Evolutionary conservation across 2,113 vertebrate species (phyloP), one percentile per base, ranked within the genome.

Genomic region (Boleophthalmus pectinirostris): DNA sequence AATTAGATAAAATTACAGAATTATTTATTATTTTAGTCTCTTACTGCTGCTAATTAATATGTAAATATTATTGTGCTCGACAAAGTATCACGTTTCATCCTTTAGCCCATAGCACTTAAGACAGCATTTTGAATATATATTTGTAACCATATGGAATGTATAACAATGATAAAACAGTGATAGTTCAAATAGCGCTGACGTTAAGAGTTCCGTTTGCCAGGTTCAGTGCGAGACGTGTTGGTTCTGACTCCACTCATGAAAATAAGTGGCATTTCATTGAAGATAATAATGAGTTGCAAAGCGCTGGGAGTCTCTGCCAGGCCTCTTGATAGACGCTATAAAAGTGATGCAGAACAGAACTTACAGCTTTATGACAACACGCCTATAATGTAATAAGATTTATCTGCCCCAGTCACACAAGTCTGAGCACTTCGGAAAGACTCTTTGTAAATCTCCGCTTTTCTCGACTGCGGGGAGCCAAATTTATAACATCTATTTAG

Each of bases 281-380:
- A 58, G 72, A 78, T 70, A 71, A 78, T 58, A 70, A 69, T 57
- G 24, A 80, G 51, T 77, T 49, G 61, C 68, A 63, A 68, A 68
- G 45, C 67, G 54, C 66, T 68, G 18, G 78, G 73, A 76, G 51
- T 58, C 72, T 23, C 60, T 68, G 64, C 53, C 58, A 57, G 33
- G 47, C 43, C 24, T 68, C 60, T 58, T 47, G 47, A 66, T 65
- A 33, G 57, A 67, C 53, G 54, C 56, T 38, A 65, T 68, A 53
- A 77, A 67, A 46, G 69, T 68, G 56, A 74, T 76, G 43, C 33
- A 14, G 46, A 24, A 21, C 29, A 66, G 51, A 76, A 66, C 43
- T 68, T 79, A 66, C 53, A 75, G 21, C 60, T 60, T 66, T 2
- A 64, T 74, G 77, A 24, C 46, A 21, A 43, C 66, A 53, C 13